Evolutionary conservation across 2,888 invertebrate species (phyloP), one percentile per base, ranked within the genome.

Genomic region (Cephus sareptanus): DNA sequence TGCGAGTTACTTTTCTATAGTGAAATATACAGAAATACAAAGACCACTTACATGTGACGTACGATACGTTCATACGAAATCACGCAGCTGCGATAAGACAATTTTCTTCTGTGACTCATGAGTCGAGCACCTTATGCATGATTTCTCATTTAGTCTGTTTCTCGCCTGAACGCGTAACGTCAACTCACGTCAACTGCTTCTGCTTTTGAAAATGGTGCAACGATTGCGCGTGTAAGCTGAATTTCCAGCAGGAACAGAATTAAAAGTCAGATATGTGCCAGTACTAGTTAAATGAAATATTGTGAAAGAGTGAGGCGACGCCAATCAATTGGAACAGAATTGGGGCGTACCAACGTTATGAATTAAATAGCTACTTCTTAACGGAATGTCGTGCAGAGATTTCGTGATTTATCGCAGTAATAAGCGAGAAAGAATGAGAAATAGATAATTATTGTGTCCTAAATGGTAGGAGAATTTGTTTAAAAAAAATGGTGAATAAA

Each of bases 401-500:
- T 56, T 56, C 6, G 12, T 33, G 4, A 74, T 74, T 34, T 34
- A 74, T 74, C 35, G 33, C 2, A n/a, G 9, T 33, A 15, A 34
- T 15, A 34, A 74, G 30, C 12, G 34, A 34, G 74, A 35, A 0
- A 74, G 23, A 71, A 33, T 34, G 31, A 71, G 30, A 11, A 71
- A n/a, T 31, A 30, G 9, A 56, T 23, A 9, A 30, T 30, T 71
- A 71, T 9, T 33, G 31, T 13, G 15, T 71, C 33, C 3, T 33
- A 71, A 71, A 15, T 11, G 11, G 0, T 74, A 74, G 34, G 12
- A 15, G 11, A 34, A 74, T n/a, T 6, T 13, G 15, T 74, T 23
- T n/a, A 11, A 74, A 74, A 85, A 35, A 83, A 79, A 90, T 90
- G 90, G 83, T 86, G 70, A 81, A 81, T 34, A 81, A 79, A 33